Conservation (phyloP, 2,888 invertebrate genomes). For the Hecatera dysodea region DNA sequence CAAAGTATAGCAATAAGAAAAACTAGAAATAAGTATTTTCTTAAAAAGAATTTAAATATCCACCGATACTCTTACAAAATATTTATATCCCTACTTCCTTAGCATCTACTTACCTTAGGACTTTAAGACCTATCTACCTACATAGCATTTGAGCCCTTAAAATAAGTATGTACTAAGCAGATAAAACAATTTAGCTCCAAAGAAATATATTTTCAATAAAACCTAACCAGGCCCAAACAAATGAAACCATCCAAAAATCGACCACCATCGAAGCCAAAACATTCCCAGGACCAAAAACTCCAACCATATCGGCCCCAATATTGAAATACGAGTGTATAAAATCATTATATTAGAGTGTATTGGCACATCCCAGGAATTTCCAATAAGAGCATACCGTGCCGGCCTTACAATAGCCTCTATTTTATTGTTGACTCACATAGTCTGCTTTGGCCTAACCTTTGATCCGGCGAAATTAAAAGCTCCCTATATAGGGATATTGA, state of each 20-base stretch:
- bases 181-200: not conserved
- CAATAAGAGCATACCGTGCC: conserved; percentile 58
- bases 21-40: too few species aligned
- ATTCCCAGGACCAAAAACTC: conserved; percentile 2
- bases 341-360: conserved; percentile 48
- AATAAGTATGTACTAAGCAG: too few species aligned
- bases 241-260: not conserved
- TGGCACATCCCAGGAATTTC: conserved; percentile 56
- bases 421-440: conserved; percentile 53
- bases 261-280: not conserved
- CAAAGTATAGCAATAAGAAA: too few species aligned
- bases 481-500: conserved; percentile 40
- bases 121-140: too few species aligned
- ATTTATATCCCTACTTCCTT: too few species aligned
- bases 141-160: too few species aligned
- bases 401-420: conserved; percentile 43
- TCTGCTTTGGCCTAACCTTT: conserved; percentile 43
- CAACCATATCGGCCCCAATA: conserved; percentile 11
- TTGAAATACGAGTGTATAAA: conserved; percentile 17
- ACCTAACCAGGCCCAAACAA: not conserved
- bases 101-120: too few species aligned
- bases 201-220: not conserved
- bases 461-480: conserved; percentile 50
- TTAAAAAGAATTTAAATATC: too few species aligned
- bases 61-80: too few species aligned